A percentile compares a stretch with the other conserved stretches of the same genome.
Conservation (phyloP, 2,888 invertebrate genomes). For the Junonia oenone region DNA sequence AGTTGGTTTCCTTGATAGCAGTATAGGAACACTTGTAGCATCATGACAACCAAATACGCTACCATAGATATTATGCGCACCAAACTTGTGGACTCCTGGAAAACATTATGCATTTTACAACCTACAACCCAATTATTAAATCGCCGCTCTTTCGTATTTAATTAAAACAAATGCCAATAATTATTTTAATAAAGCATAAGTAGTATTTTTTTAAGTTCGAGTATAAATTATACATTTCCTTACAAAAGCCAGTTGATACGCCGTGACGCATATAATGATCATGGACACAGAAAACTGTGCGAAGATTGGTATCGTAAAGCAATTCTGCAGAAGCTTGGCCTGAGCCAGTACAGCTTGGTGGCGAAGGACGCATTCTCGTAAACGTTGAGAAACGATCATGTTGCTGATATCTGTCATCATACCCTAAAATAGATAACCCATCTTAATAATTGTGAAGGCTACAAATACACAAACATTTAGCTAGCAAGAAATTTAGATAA, state of each 20-base stretch:
- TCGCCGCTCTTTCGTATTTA: no score
- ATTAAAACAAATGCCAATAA: no score
- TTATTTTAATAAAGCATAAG: no score
- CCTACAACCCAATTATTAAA: no score
- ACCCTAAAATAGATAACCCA: conserved; percentile 31
- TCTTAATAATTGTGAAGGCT: no score
- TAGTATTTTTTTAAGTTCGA: no score
- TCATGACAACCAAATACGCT: conserved; percentile 52
- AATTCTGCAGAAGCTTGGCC: conserved; percentile 42
- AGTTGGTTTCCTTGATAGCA: conserved; percentile 71
- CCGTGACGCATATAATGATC: conserved; percentile 67
- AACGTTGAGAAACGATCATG: conserved; percentile 31
- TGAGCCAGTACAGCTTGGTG: conserved; percentile 48
- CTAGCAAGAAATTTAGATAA: no score
- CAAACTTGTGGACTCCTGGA: conserved; percentile 42
- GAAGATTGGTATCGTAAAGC: conserved; percentile 55
- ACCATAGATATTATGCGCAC: conserved; percentile 49
- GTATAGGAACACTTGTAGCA: conserved; percentile 61
- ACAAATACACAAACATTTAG: no score
- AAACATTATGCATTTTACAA: no score
- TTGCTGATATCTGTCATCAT: conserved; percentile 35
- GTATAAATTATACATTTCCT: no score
- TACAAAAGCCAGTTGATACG: conserved; percentile 64
- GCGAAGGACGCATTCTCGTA: conserved; percentile 36
- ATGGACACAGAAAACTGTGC: conserved; percentile 62